Base-by-base conservation (phyloP, 2,797 vertebrate species). In the Chaunax sp. region DNA sequence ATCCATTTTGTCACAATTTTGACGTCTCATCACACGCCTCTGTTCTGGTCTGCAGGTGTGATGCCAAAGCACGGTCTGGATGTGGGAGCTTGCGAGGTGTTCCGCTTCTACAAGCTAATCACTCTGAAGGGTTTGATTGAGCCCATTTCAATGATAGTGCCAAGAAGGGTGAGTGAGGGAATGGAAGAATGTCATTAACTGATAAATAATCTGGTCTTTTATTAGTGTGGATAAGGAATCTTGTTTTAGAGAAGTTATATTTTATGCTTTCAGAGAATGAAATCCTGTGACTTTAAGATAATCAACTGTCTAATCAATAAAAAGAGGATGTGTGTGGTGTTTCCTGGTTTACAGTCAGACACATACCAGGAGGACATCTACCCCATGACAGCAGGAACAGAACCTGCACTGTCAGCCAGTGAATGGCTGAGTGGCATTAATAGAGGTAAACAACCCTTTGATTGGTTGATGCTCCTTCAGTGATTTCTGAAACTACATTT, bases 291-390 rank as follows among this genome's bases (percentile, higher is more conserved):
- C 0, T 0, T 63, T 37, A 12, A 57, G 35, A 56, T 44, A 68
- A 49, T 37, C 13, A 72, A 4, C 18, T 25, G 2, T 49, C n/a
- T 38, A 52, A 69, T 47, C n/a, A 23, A 7, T 28, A 54, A 64
- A 37, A 44, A 41, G 10, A n/a, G n/a, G 43, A 49, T 50, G 16
- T 22, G 6, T 70, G 37, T 57, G 54, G 2, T 75, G 15, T 72
- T 67, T 81, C 52, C 64, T n/a, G 1, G 53, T 49, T 81, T 91
- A 50, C 82, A 99, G 98, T 99, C 98, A 0, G 98, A 99, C 88
- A 97, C 96, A 0, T 99, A 99, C 92, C 98, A 99, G 81, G 98
- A 99, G 82, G 98, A 99, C 83, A 97, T 99, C 82, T 99, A 99
- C 77, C 98, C 98, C 6, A 99, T 99, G 98, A 99, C 98, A 0